Percentiles rank a stretch among this genome's conserved stretches.
Conservation (phyloP, 2,888 invertebrate species). For the Callyntrura sp. region DNA sequence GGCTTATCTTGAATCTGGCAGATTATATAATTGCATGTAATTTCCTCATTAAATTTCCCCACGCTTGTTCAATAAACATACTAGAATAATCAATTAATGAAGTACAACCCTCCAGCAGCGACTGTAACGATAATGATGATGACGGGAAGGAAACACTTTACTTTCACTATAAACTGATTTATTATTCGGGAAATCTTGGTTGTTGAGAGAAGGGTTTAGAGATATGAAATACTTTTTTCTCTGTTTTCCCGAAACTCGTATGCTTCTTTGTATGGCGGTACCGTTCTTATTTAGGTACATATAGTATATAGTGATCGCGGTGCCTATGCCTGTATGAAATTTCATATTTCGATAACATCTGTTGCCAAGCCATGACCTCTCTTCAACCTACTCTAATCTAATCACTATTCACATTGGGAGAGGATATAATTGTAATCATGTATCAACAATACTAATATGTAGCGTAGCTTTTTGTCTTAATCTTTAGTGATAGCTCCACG, state of each 20-base stretch:
- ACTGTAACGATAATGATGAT: background rate
- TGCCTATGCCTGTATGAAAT: background rate
- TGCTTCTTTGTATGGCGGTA: too few relatives aligned
- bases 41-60: constrained; percentile 9
- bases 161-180: background rate
- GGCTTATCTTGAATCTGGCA: constrained; percentile 11
- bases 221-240: background rate
- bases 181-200: background rate
- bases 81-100: constrained; percentile 33
- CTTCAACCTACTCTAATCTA: background rate
- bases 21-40: constrained; percentile 27
- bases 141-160: constrained; percentile 9
- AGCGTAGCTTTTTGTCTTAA: too few relatives aligned
- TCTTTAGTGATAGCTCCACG: too few relatives aligned
- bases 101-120: constrained; percentile 13
- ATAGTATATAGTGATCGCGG: too few relatives aligned
- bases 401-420: too few relatives aligned
- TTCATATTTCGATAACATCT: constrained; percentile 18
- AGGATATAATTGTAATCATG: too few relatives aligned
- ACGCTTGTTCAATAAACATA: background rate
- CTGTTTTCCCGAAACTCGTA: background rate
- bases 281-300: too few relatives aligned
- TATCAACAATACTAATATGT: too few relatives aligned
- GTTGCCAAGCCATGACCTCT: constrained; percentile 15
- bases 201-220: background rate